phyloP scores from a whole-genome alignment of 2,113 vertebrate species.

The Chascanopsetta lugubris region DNA sequence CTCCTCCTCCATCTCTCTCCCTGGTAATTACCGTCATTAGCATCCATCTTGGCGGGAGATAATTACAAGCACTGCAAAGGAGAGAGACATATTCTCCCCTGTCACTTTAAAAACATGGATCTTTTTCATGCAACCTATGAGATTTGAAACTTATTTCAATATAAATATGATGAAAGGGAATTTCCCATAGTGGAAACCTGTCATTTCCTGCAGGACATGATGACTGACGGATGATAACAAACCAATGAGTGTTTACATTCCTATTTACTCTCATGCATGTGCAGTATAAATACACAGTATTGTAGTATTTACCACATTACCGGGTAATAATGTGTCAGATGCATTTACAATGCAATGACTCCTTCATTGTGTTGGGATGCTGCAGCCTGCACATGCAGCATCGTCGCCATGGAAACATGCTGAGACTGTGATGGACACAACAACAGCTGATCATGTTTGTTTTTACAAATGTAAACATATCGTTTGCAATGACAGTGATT shows the following conservation, averaged over 20 bases:
- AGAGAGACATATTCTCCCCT: constrained; percentile 13
- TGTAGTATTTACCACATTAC: not conserved
- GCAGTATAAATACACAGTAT: not conserved
- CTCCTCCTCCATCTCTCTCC: not conserved
- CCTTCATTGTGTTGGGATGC: not conserved
- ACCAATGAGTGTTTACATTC: too few species aligned
- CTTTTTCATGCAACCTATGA: not conserved
- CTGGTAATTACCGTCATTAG: constrained; percentile 70
- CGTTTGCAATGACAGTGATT: too few species aligned
- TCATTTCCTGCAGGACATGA: not conserved
- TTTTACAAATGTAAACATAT: too few species aligned
- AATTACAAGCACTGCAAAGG: constrained; percentile 55
- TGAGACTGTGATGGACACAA: constrained; percentile 4
- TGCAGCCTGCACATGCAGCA: constrained; percentile 3
- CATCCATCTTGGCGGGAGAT: constrained; percentile 70
- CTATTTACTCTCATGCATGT: not conserved
- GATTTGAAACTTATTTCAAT: not conserved
- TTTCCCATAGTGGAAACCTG: not conserved
- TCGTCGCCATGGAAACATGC: constrained; percentile 41
- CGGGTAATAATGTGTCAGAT: constrained; percentile 1
- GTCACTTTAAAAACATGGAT: not conserved
- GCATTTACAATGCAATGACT: not conserved
- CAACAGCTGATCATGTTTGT: too few species aligned
- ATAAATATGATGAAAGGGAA: not conserved
- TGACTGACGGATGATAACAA: not conserved